Percentiles rank a stretch among this genome's conserved stretches.
phyloP scores from a whole-genome alignment of 2,797 vertebrate genomes.

The Pachyuromys duprasi region DNA sequence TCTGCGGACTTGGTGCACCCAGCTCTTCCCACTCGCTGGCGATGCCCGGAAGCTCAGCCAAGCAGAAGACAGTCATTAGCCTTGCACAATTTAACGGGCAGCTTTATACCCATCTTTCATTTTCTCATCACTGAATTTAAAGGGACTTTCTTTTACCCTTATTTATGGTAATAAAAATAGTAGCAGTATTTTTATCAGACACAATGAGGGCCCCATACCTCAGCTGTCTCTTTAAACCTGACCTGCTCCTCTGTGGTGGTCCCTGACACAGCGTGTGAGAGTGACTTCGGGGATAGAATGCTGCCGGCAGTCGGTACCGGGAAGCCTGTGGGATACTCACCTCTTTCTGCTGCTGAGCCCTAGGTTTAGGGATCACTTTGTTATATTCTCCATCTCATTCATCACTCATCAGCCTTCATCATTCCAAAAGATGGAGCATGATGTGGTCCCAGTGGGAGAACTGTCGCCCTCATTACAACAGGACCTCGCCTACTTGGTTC shows the following conservation, averaged over 20 bases:
- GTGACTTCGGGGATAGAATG: not conserved
- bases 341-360: not conserved
- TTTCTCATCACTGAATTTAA: conserved; percentile 56
- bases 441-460: not conserved
- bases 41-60: not conserved
- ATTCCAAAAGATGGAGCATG: conserved; percentile 20
- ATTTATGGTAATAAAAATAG: conserved; percentile 46
- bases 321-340: not conserved
- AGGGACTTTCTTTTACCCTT: conserved; percentile 10
- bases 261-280: not conserved
- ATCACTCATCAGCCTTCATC: conserved; percentile 34
- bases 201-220: not conserved
- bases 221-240: not conserved
- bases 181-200: conserved; percentile 32
- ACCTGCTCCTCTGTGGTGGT: not conserved
- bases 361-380: not conserved
- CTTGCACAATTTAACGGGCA: not conserved
- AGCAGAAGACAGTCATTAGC: conserved; percentile 15
- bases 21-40: not conserved
- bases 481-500: not conserved
- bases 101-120: not conserved
- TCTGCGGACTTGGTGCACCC: not conserved
- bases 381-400: conserved; percentile 8
- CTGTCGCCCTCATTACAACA: not conserved
- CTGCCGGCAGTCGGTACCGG: not conserved